phyloP scores from a whole-genome alignment of 2,113 vertebrate species.

The Callithrix jacchus region DNA sequence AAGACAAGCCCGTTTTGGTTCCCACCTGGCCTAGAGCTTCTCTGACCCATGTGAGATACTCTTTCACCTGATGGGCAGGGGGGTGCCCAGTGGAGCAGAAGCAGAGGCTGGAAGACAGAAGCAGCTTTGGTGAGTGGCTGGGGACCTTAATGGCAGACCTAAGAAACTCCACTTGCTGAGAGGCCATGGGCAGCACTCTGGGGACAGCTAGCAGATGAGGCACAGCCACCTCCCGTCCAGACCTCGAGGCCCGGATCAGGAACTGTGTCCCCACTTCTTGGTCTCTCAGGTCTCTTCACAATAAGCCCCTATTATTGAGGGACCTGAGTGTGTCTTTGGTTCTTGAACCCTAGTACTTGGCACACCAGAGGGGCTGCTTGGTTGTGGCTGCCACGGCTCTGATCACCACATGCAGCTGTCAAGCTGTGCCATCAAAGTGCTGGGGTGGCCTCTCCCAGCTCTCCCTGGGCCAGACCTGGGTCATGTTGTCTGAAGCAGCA shows the following conservation, averaged over 20 bases:
- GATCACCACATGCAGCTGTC: neutral
- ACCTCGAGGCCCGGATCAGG: neutral
- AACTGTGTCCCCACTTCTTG: neutral
- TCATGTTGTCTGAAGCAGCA: neutral
- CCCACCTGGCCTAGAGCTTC: neutral
- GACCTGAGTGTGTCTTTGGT: neutral
- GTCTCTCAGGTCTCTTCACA: neutral
- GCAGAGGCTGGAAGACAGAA: conserved; percentile 13
- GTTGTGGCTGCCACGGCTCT: neutral
- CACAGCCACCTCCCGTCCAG: neutral
- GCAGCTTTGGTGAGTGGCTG: neutral
- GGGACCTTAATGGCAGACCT: neutral
- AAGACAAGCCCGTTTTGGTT: neutral
- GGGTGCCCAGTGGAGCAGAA: neutral
- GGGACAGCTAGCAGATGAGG: neutral
- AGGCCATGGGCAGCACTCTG: neutral
- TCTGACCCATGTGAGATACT: neutral
- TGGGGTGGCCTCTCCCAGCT: neutral
- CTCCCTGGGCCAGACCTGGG: neutral
- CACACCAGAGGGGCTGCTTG: neutral
- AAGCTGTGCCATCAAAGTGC: neutral
- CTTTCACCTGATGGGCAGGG: neutral
- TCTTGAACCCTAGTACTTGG: neutral
- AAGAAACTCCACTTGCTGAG: neutral
- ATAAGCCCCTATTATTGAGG: neutral